Evolutionary conservation across 2,888 invertebrate genomes (phyloP).

Genomic region (Trichogramma evanescens): DNA sequence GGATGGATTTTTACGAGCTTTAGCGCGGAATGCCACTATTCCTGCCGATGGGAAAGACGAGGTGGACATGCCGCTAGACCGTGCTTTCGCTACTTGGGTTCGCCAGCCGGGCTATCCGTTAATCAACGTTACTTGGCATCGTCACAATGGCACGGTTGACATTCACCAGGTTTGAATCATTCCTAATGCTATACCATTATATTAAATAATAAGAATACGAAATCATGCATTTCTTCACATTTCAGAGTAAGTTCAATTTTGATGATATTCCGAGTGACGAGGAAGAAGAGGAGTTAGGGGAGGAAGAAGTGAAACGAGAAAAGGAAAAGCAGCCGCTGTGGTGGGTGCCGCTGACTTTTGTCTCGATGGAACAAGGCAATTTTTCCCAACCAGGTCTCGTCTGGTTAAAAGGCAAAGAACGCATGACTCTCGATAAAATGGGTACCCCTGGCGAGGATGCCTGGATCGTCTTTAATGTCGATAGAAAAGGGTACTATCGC

Average conservation of each 20-base stretch:
- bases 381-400: constrained; percentile 28
- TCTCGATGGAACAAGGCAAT: constrained; percentile 17
- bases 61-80: constrained; percentile 24
- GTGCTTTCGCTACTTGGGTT: constrained; percentile 35
- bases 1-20: constrained; percentile 29
- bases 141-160: constrained; percentile 27
- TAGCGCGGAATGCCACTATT: constrained; percentile 19
- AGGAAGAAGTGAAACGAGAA: not conserved
- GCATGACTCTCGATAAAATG: constrained; percentile 23
- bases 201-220: not conserved
- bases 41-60: constrained; percentile 7
- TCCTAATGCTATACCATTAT: not conserved
- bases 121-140: constrained; percentile 35
- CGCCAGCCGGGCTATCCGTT: constrained; percentile 39
- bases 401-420: constrained; percentile 31
- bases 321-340: constrained; percentile 25
- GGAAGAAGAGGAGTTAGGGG: not conserved
- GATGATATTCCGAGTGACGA: constrained; percentile 9
- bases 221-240: not conserved
- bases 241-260: constrained; percentile 15
- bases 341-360: constrained; percentile 36
- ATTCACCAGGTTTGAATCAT: constrained; percentile 33
- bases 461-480: constrained; percentile 38
- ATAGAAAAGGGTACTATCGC: constrained; percentile 43
- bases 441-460: constrained; percentile 21